These are phyloP conservation scores for Lingula anatina DNA, from an alignment of 2,888 invertebrate genomes.

Conservation along the genomic window DNA sequence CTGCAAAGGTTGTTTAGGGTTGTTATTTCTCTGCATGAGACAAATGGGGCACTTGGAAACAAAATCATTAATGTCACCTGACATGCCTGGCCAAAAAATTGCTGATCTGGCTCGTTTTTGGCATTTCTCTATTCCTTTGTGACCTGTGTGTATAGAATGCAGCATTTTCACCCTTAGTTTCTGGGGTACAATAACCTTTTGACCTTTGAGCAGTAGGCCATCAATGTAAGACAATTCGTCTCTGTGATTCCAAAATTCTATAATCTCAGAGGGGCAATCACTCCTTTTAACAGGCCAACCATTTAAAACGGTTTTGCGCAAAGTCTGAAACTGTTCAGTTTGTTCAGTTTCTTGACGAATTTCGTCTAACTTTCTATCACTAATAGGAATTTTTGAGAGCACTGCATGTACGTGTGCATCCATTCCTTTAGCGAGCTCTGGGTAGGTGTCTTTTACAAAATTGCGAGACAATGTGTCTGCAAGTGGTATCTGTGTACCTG, in stretches of 20 bases:
- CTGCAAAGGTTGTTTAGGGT: too few relatives aligned
- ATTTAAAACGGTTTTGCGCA: slow-evolving; percentile 5
- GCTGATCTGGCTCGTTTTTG: slow-evolving; percentile 6
- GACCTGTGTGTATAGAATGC: too few relatives aligned
- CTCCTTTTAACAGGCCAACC: slow-evolving; percentile 12
- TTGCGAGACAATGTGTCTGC: too few relatives aligned
- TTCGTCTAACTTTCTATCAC: slow-evolving; percentile 4
- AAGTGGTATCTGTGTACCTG: neutral
- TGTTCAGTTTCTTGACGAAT: neutral
- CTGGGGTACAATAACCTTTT: slow-evolving; percentile 7
- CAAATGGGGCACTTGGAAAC: neutral
- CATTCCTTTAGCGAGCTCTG: slow-evolving; percentile 1
- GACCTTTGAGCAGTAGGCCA: too few relatives aligned
- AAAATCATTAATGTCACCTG: slow-evolving; percentile 6
- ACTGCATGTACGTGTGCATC: slow-evolving; percentile 6
- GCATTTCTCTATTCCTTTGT: too few relatives aligned
- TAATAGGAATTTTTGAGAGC: slow-evolving; percentile 3
- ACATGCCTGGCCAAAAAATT: slow-evolving; percentile 8
- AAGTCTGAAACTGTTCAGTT: slow-evolving; percentile 7
- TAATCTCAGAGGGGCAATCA: too few relatives aligned
- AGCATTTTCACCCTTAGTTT: too few relatives aligned
- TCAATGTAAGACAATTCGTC: slow-evolving; percentile 3
- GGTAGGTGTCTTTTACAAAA: too few relatives aligned
- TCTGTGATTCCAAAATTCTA: slow-evolving; percentile 9
- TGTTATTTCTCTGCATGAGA: too few relatives aligned